Evolutionary conservation across 2,888 invertebrate genomes (phyloP).

Genomic region (Aporophyla nigra): DNA sequence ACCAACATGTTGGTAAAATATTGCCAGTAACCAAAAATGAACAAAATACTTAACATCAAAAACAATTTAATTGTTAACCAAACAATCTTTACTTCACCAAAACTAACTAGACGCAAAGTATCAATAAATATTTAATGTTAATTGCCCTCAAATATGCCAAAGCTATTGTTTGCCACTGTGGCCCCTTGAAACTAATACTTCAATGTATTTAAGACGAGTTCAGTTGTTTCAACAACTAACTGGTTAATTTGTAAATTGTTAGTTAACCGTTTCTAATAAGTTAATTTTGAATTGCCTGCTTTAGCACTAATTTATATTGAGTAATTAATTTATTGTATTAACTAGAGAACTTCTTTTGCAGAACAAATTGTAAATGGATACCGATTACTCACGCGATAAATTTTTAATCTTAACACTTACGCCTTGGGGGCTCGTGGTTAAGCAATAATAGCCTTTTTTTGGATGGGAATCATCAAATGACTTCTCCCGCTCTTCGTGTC

Average conservation of each 20-base stretch:
- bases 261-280: slow-evolving; percentile 8
- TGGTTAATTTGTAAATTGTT: slow-evolving; percentile 32
- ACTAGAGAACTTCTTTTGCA: background rate
- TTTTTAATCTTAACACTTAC: background rate
- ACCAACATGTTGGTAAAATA: too few species aligned
- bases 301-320: background rate
- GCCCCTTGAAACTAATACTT: slow-evolving; percentile 13
- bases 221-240: slow-evolving; percentile 2
- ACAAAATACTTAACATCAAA: background rate
- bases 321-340: background rate
- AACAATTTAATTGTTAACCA: slow-evolving; percentile 7
- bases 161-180: slow-evolving; percentile 6
- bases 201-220: slow-evolving; percentile 16
- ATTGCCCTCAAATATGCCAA: slow-evolving; percentile 17
- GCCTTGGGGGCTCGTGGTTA: too few species aligned
- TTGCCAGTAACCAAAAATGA: background rate
- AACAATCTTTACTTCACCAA: slow-evolving; percentile 18
- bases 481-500: too few species aligned
- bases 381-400: background rate
- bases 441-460: too few species aligned
- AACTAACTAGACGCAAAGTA: slow-evolving; percentile 13
- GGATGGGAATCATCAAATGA: too few species aligned
- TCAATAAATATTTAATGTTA: slow-evolving; percentile 35
- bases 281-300: slow-evolving; percentile 14
- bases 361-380: background rate